Conservation (phyloP, 2,888 invertebrate species). For the Mesorhabditis sp. region DNA sequence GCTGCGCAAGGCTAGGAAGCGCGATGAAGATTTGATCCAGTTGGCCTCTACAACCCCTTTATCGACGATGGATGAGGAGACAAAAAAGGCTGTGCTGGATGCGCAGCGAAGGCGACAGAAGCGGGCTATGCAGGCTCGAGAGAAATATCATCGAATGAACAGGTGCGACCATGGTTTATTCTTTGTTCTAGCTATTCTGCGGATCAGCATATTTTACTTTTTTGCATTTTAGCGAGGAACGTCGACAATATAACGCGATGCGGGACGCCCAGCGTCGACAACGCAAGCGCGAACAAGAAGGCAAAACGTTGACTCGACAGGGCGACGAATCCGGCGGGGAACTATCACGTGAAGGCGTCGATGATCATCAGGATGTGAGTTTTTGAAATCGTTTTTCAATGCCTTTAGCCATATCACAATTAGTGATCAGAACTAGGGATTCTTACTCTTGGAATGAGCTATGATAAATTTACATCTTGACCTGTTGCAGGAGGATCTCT, state of each 20-base stretch:
- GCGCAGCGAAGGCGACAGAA: slow-evolving; percentile 21
- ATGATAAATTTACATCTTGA: no score
- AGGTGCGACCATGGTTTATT: slow-evolving; percentile 15
- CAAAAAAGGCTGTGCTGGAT: slow-evolving; percentile 16
- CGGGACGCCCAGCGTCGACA: slow-evolving; percentile 30
- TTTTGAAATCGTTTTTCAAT: no score
- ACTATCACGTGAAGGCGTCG: not conserved
- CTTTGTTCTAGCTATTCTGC: not conserved
- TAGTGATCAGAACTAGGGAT: no score
- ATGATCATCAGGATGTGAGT: not conserved
- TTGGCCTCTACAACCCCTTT: slow-evolving; percentile 22
- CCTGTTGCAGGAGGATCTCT: no score
- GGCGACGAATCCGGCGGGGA: slow-evolving; percentile 5
- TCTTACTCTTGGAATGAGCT: no score
- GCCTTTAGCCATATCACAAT: no score
- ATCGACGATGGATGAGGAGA: slow-evolving; percentile 19
- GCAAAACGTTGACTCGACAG: not conserved
- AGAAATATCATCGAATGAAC: slow-evolving; percentile 37
- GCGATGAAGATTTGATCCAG: slow-evolving; percentile 30
- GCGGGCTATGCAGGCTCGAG: slow-evolving; percentile 34
- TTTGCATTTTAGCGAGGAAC: slow-evolving; percentile 21
- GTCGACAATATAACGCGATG: slow-evolving; percentile 32
- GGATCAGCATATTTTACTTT: not conserved
- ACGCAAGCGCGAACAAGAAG: slow-evolving; percentile 20
- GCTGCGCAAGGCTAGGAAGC: slow-evolving; percentile 18